phyloP scores from a whole-genome alignment of 1,140 invertebrate species.

The Plodia interpunctella region DNA sequence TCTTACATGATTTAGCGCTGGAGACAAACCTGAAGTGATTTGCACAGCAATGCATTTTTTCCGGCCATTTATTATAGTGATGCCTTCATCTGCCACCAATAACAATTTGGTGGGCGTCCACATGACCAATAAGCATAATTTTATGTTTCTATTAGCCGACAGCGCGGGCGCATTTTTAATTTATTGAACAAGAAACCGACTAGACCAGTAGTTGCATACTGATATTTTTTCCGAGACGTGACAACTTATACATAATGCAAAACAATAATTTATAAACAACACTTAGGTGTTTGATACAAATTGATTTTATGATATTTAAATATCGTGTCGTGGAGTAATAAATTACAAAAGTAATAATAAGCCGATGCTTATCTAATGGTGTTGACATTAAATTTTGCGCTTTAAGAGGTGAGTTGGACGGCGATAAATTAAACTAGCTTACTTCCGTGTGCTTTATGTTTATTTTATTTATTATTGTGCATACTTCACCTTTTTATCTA shows the following conservation, averaged over 20 bases:
- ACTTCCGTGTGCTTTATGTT: background rate
- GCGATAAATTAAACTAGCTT: background rate
- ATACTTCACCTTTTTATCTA: too few species aligned
- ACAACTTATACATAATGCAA: conserved; percentile 1
- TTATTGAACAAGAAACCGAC: background rate
- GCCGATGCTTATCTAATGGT: background rate
- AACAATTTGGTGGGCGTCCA: conserved; percentile 19
- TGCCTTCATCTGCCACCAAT: conserved; percentile 22
- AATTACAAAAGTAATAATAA: background rate
- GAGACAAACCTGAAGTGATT: background rate
- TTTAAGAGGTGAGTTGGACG: background rate
- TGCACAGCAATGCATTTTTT: conserved; percentile 11
- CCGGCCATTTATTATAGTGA: conserved; percentile 24
- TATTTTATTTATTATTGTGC: too few species aligned
- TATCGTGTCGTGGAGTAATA: background rate
- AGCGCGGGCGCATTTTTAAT: background rate
- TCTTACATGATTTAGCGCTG: too few species aligned
- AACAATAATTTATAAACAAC: conserved; percentile 4
- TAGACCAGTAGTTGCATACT: background rate
- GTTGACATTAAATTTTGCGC: background rate
- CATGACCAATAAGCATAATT: conserved; percentile 35
- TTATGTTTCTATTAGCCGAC: conserved; percentile 26
- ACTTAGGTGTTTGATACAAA: background rate
- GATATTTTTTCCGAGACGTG: background rate
- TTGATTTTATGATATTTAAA: conserved; percentile 2